These are phyloP conservation scores for Heloderma charlesbogerti DNA, from an alignment of 2,113 vertebrate species.

Conservation along the genomic window DNA sequence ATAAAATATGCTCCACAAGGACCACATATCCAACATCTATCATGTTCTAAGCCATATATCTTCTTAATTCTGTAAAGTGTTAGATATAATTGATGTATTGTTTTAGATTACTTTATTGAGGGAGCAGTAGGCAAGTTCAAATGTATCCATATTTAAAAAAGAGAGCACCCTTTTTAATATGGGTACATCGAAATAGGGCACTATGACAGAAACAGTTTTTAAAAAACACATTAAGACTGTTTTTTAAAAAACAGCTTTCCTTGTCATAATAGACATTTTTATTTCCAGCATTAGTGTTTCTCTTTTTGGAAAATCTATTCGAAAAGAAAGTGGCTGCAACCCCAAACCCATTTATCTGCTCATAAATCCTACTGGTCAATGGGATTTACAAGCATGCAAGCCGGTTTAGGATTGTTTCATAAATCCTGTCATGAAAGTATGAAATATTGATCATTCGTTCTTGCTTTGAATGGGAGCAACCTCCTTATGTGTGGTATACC, in stretches of 20 bases:
- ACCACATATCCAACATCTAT: too few species aligned
- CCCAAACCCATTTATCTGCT: slow-evolving; percentile 19
- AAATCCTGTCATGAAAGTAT: slow-evolving; percentile 20
- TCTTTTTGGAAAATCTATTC: background rate
- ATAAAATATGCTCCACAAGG: too few species aligned
- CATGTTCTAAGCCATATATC: too few species aligned
- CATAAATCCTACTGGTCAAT: slow-evolving; percentile 11
- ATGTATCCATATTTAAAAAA: background rate
- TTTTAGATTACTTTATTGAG: background rate
- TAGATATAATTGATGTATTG: too few species aligned
- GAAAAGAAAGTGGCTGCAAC: slow-evolving; percentile 15
- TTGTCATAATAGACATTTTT: background rate
- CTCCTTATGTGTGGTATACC: background rate
- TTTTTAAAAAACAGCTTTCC: too few species aligned
- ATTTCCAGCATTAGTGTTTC: background rate
- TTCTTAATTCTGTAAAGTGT: too few species aligned
- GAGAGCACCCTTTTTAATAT: background rate
- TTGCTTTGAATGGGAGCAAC: background rate
- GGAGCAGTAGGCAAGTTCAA: background rate
- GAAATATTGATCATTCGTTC: slow-evolving; percentile 22
- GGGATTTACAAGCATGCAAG: slow-evolving; percentile 17
- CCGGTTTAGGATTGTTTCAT: slow-evolving; percentile 16
- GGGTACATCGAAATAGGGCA: background rate
- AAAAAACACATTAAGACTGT: background rate
- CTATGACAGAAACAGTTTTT: background rate